phyloP scores from a whole-genome alignment of 1,140 invertebrate species.

The Heterodera carotae region DNA sequence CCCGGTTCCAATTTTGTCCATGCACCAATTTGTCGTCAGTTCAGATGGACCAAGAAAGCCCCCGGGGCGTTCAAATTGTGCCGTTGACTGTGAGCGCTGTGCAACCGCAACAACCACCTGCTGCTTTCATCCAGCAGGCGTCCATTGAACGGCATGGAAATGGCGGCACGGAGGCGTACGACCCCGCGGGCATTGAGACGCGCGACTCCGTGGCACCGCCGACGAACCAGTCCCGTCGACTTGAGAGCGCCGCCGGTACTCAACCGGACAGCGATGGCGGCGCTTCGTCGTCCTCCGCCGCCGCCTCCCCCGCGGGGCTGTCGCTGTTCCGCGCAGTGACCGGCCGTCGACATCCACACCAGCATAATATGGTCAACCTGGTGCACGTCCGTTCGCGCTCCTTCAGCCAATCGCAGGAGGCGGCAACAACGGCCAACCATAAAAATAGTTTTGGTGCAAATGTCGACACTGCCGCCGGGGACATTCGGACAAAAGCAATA shows the following conservation, averaged over 20 bases:
- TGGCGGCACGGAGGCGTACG: background rate
- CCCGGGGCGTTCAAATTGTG: constrained; percentile 8
- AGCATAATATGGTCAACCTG: constrained; percentile 53
- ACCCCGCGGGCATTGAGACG: too few species aligned
- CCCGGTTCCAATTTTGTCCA: too few species aligned
- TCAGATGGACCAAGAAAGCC: background rate
- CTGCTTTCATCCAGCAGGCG: constrained; percentile 11
- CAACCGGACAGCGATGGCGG: background rate
- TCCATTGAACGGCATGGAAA: background rate
- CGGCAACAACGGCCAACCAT: background rate
- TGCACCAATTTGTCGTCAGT: background rate
- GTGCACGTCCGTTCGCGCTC: constrained; percentile 57
- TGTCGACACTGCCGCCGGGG: background rate
- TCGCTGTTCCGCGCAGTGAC: constrained; percentile 30
- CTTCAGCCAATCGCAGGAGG: constrained; percentile 49
- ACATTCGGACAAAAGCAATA: too few species aligned
- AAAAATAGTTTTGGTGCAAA: too few species aligned
- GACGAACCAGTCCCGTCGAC: too few species aligned
- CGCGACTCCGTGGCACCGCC: too few species aligned
- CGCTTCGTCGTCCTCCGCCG: background rate
- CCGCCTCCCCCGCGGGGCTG: constrained; percentile 7
- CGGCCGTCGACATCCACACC: constrained; percentile 36
- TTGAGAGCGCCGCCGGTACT: background rate
- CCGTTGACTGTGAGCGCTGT: background rate
- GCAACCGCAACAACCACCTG: background rate